Conservation (phyloP, 2,797 vertebrate genomes). For the Takifugu rubripes region DNA sequence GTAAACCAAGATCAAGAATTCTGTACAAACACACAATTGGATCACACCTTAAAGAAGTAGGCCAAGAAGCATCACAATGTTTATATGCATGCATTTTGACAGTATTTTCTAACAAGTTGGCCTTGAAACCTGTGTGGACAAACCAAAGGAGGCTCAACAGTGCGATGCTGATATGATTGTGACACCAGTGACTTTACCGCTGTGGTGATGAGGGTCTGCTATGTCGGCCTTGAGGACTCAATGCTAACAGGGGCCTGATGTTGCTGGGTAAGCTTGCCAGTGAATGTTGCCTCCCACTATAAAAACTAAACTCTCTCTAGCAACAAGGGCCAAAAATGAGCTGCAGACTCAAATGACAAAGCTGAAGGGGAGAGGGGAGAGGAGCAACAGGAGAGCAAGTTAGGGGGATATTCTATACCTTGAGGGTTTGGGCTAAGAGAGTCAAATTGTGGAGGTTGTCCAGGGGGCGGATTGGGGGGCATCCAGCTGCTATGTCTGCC, state of each 20-base stretch:
- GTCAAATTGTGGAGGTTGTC: constrained; percentile 30
- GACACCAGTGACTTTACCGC: constrained; percentile 17
- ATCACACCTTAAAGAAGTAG: background rate
- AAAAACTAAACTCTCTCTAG: constrained; percentile 75
- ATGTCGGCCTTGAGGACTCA: constrained; percentile 50
- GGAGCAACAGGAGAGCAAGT: constrained; percentile 40
- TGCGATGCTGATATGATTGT: constrained; percentile 25
- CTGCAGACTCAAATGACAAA: constrained; percentile 68
- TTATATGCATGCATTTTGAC: background rate
- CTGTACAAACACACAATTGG: background rate
- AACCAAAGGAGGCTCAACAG: constrained; percentile 30
- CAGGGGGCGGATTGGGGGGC: constrained; percentile 25
- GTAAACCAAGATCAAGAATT: too few species aligned
- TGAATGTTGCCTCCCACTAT: constrained; percentile 43
- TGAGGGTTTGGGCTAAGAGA: constrained; percentile 47
- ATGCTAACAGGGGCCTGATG: constrained; percentile 55
- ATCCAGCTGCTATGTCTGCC: constrained; percentile 64
- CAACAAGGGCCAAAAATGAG: constrained; percentile 79
- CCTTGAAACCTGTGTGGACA: constrained; percentile 16
- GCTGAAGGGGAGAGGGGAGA: constrained; percentile 3
- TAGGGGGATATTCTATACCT: constrained; percentile 66
- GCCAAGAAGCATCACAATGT: too few species aligned
- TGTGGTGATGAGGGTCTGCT: constrained; percentile 39
- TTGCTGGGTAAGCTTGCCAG: constrained; percentile 61
- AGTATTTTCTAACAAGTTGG: background rate